Conservation (phyloP, 1,140 invertebrate genomes). For the Papilio machaon region DNA sequence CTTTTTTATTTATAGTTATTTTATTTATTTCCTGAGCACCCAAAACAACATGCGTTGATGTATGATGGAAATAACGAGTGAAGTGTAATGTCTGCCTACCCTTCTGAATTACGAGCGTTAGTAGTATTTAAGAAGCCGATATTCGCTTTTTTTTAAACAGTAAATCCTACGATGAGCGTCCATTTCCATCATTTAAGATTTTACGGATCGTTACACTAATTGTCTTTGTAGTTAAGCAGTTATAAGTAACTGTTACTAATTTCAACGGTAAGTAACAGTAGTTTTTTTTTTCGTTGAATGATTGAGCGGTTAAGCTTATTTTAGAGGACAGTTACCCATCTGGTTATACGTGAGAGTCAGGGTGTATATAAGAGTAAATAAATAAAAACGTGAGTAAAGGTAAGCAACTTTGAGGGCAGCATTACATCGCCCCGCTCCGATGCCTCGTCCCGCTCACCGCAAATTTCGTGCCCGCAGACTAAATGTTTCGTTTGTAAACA, state of each 20-base stretch:
- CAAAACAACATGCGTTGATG: not conserved
- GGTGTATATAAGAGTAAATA: not conserved
- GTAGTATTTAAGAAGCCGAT: not conserved
- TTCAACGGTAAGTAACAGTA: not conserved
- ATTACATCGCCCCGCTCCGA: no score
- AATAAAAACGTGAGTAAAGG: not conserved
- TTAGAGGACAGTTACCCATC: not conserved
- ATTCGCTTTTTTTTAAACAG: not conserved
- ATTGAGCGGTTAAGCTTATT: not conserved
- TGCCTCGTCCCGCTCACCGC: no score
- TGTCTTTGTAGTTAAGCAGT: not conserved
- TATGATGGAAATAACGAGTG: no score
- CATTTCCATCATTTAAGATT: not conserved
- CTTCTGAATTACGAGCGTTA: not conserved
- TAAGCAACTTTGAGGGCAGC: not conserved
- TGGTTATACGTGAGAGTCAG: not conserved
- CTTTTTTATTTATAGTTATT: not conserved
- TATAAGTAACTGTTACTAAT: not conserved
- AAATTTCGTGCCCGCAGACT: no score
- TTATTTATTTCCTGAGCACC: not conserved
- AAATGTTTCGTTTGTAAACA: no score
- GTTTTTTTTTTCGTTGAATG: not conserved
- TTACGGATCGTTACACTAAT: not conserved
- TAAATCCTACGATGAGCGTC: not conserved
- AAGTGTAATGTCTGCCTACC: not conserved